Evolutionary conservation across 2,888 invertebrate genomes (phyloP), one percentile per base, ranked within the genome.

Genomic region (Cheiracanthium punctorium): DNA sequence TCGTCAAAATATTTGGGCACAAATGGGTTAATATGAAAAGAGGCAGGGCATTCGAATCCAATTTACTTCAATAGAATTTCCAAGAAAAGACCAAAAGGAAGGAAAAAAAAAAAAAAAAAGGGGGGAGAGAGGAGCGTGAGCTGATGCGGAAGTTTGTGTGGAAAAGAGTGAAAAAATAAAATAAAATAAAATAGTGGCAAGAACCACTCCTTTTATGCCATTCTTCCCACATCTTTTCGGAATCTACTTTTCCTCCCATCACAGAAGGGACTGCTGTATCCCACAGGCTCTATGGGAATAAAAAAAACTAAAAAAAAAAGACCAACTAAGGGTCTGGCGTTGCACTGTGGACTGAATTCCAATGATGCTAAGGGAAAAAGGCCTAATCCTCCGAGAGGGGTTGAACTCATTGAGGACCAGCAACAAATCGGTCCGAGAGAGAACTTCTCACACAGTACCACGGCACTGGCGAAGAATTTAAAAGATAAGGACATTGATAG

Each of bases 391-490:
- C 58, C 48, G 1, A n/a, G n/a, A 37, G 12, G 4, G 58, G 58
- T 24, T 58, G 14, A 58, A 24, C 24, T 24, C 20, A 58, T 24
- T 58, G 24, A 58, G 17, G 24, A 24, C n/a, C n/a, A 58, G 24
- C n/a, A 58, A 58, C 58, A 58, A 58, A 58, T 58, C 58, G 58
- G 58, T 58, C 24, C 24, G 58, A 17, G 43, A 17, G 43, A 48
- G n/a, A 17, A 17, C 14, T 48, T 48, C 43, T 12, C 43, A 48
- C n/a, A n/a, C n/a, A n/a, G n/a, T 17, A 48, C 10, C 14, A 48
- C 43, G n/a, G 14, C 43, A 48, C 2, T 2, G 14, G n/a, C 1
- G 14, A 48, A 48, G 2, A 48, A 48, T 37, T 4, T 37, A 10
- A 37, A 37, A 37, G 37, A 37, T 37, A 37, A 37, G 10, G n/a